Evolutionary conservation across 2,113 vertebrate genomes (phyloP).

Genomic region (Alosa alosa): DNA sequence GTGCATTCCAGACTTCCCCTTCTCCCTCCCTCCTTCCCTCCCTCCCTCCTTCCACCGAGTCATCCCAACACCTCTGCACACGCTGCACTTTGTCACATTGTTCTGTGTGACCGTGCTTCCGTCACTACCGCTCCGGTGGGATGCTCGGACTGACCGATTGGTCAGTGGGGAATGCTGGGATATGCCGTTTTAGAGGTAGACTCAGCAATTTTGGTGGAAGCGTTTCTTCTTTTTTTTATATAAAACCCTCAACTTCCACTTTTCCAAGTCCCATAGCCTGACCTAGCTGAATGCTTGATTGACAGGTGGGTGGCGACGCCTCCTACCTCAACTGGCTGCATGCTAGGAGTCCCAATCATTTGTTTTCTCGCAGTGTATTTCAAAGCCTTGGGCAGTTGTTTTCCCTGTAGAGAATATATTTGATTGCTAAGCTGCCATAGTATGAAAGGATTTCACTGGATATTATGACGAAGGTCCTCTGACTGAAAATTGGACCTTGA

Average conservation of each 20-base stretch:
- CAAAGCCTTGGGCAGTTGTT: background rate
- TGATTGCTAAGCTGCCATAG: background rate
- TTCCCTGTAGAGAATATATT: background rate
- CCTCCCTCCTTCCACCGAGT: background rate
- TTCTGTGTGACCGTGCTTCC: background rate
- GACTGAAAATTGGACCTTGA: background rate
- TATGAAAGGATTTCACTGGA: background rate
- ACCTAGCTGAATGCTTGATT: background rate
- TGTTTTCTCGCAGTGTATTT: background rate
- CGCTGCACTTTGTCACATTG: background rate
- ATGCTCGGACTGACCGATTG: background rate
- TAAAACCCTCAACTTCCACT: background rate
- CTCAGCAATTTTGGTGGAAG: background rate
- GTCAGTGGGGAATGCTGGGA: background rate
- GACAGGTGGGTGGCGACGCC: background rate
- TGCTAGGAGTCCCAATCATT: background rate
- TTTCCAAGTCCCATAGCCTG: background rate
- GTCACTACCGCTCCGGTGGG: background rate
- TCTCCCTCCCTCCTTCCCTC: too few relatives aligned
- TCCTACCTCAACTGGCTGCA: background rate
- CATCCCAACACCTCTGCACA: conserved; percentile 2
- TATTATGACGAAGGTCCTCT: background rate
- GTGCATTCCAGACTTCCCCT: background rate
- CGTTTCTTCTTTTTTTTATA: background rate
- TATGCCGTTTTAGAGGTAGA: background rate